Evolutionary conservation across 2,888 invertebrate species (phyloP).

Genomic region (Ophioninae sp.): DNA sequence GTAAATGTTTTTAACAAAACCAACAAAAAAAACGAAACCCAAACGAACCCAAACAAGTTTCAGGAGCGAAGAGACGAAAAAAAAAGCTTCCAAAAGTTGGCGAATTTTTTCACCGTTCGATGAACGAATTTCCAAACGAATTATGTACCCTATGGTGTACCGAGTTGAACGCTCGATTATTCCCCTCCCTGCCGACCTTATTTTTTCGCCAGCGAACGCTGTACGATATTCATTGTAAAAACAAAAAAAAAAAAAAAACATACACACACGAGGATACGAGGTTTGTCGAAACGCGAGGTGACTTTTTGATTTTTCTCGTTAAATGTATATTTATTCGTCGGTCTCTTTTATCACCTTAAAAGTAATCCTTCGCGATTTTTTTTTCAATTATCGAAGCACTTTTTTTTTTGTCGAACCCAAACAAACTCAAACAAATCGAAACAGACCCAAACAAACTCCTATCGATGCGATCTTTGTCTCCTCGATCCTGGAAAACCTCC

Average conservation of each 20-base stretch:
- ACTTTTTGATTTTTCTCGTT: too few relatives aligned
- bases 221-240: slow-evolving; percentile 4
- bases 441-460: too few relatives aligned
- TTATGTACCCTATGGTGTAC: slow-evolving; percentile 69
- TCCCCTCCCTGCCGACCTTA: not conserved
- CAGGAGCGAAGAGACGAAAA: slow-evolving; percentile 4
- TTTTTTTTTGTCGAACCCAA: too few relatives aligned
- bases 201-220: not conserved
- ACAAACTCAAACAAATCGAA: too few relatives aligned
- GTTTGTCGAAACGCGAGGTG: not conserved
- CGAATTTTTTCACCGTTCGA: not conserved
- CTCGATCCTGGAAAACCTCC: too few relatives aligned
- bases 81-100: not conserved
- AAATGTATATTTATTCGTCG: too few relatives aligned
- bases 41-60: not conserved
- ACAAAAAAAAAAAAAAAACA: not conserved
- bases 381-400: too few relatives aligned
- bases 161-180: slow-evolving; percentile 23
- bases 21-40: slow-evolving; percentile 4
- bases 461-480: too few relatives aligned
- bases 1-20: slow-evolving; percentile 9
- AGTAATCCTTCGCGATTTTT: too few relatives aligned
- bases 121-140: slow-evolving; percentile 6
- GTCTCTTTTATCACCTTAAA: too few relatives aligned
- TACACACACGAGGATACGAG: not conserved